phyloP scores from a whole-genome alignment of 2,888 invertebrate species.

The Mactromeris polynyma region DNA sequence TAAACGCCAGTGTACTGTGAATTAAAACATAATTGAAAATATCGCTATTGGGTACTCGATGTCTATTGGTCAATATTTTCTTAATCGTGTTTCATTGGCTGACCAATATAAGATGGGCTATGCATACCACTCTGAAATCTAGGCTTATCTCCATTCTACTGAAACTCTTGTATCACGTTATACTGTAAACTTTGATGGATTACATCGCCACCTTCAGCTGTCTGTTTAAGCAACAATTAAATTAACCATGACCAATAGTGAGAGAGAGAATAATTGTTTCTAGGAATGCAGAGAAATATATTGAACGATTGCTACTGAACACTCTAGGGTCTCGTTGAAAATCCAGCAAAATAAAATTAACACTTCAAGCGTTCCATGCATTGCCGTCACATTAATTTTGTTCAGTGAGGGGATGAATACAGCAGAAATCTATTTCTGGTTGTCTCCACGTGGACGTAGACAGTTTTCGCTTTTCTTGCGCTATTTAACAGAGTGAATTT shows the following conservation, averaged over 20 bases:
- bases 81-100: no score
- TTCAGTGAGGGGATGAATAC: not conserved
- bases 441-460: not conserved
- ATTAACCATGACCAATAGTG: not conserved
- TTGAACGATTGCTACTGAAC: not conserved
- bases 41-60: no score
- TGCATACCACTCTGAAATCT: no score
- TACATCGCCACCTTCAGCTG: not conserved
- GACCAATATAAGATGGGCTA: no score
- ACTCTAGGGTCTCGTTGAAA: constrained; percentile 4
- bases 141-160: not conserved
- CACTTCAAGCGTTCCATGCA: constrained; percentile 1
- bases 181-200: not conserved
- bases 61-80: no score
- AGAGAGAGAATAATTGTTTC: not conserved
- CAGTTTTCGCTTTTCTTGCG: not conserved
- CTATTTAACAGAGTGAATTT: not conserved
- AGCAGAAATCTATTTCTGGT: not conserved
- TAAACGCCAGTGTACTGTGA: no score
- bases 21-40: no score
- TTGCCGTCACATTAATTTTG: not conserved
- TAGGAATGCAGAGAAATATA: constrained; percentile 3
- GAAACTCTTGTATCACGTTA: not conserved
- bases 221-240: constrained; percentile 13
- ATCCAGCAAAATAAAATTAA: not conserved